A percentile compares a stretch with the other conserved stretches of the same genome.
These are phyloP conservation scores for Pelochelys cantorii DNA, from an alignment of 2,797 vertebrate species.

Conservation along the genomic window DNA sequence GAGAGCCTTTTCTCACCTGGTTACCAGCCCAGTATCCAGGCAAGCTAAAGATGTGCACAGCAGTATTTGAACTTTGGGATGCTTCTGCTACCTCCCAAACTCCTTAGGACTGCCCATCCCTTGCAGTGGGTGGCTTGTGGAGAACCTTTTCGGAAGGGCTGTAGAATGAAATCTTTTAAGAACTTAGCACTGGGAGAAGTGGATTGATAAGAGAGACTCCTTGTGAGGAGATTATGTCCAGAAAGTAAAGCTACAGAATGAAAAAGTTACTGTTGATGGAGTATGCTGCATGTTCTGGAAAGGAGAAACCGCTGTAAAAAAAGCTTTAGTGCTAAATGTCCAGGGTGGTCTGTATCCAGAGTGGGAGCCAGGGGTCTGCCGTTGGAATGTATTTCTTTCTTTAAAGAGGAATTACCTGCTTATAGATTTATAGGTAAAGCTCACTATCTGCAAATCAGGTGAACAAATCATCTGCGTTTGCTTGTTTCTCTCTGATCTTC, in stretches of 20 bases:
- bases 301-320: background rate
- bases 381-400: background rate
- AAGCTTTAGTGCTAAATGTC: background rate
- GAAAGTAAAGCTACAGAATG: background rate
- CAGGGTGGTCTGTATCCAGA: background rate
- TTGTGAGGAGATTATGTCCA: background rate
- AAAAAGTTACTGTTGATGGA: background rate
- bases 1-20: background rate
- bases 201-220: background rate
- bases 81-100: background rate
- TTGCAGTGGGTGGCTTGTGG: background rate
- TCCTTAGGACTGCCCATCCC: background rate
- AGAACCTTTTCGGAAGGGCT: background rate
- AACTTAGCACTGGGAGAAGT: fast-evolving
- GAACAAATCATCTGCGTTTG: fast-evolving
- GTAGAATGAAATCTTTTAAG: background rate
- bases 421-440: background rate
- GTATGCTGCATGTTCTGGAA: background rate
- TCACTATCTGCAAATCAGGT: background rate
- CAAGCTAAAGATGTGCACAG: background rate
- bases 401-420: fast-evolving
- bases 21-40: background rate
- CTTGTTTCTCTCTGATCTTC: background rate
- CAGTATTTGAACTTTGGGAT: background rate
- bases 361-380: background rate